Evolutionary conservation across 2,888 invertebrate species (phyloP).

Genomic region (Nesidiocoris tenuis): DNA sequence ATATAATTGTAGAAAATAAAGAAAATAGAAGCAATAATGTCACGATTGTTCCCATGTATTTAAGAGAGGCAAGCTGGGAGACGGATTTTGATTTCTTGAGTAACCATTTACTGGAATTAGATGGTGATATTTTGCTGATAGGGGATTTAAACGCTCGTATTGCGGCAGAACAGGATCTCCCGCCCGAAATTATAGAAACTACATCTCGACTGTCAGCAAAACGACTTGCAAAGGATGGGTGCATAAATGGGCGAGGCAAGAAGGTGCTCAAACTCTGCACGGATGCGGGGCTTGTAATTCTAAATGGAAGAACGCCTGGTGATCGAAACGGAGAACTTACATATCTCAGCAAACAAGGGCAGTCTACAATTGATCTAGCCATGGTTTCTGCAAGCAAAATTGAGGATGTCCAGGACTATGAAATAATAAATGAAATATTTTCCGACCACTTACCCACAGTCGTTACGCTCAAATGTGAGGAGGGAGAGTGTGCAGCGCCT

Average conservation of each 20-base stretch:
- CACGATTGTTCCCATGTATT: background rate
- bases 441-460: background rate
- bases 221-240: background rate
- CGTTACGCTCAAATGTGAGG: background rate
- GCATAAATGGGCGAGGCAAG: background rate
- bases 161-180: background rate
- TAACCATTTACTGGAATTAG: background rate
- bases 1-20: background rate
- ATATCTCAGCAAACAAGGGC: background rate
- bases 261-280: background rate
- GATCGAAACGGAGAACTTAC: background rate
- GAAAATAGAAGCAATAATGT: background rate
- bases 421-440: background rate
- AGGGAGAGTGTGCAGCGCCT: background rate
- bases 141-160: background rate
- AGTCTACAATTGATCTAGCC: background rate
- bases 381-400: background rate
- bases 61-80: background rate
- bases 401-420: background rate
- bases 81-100: background rate
- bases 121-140: background rate
- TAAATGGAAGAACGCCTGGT: background rate
- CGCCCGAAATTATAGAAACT: background rate
- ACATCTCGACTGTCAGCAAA: background rate
- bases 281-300: background rate